These are phyloP conservation scores for Aspidapion aeneum DNA, from an alignment of 2,888 invertebrate species.

Conservation along the genomic window DNA sequence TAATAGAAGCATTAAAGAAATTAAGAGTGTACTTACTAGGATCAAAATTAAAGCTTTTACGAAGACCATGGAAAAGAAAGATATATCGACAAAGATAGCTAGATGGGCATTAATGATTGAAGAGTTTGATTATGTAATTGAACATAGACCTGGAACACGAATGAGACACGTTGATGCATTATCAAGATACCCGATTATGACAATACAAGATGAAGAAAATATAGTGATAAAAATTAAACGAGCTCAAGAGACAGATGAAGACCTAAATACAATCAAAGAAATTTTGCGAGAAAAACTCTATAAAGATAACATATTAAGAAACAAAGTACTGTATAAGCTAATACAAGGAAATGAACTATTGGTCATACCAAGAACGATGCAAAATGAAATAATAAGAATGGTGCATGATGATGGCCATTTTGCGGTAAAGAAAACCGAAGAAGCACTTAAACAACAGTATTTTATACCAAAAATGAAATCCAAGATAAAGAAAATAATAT, in stretches of 20 bases:
- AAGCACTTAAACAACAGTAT: constrained; percentile 26
- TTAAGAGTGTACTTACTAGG: constrained; percentile 37
- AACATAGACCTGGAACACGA: constrained; percentile 32
- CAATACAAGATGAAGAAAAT: constrained; percentile 4
- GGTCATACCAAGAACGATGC: constrained; percentile 24
- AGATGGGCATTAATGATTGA: constrained; percentile 36
- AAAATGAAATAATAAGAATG: constrained; percentile 23
- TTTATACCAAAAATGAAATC: constrained; percentile 25
- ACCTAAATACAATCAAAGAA: constrained; percentile 21
- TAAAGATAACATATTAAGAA: constrained; percentile 22
- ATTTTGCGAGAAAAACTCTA: constrained; percentile 18
- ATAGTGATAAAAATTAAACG: constrained; percentile 8
- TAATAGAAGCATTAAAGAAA: constrained; percentile 26
- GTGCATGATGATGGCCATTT: constrained; percentile 26
- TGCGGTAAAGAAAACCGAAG: constrained; percentile 23
- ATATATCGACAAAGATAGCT: constrained; percentile 33
- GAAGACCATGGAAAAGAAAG: constrained; percentile 34
- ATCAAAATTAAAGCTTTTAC: constrained; percentile 24
- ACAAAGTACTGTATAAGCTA: constrained; percentile 22
- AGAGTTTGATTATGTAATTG: constrained; percentile 33
- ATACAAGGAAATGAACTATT: constrained; percentile 11
- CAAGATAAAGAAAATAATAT: constrained; percentile 23
- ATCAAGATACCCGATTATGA: constrained; percentile 5
- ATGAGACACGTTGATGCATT: constrained; percentile 35
- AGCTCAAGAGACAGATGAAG: constrained; percentile 24